Percentiles rank a stretch among this genome's conserved stretches.
Evolutionary conservation across 2,888 invertebrate genomes (phyloP).

Genomic region (Tiliacea citrago): DNA sequence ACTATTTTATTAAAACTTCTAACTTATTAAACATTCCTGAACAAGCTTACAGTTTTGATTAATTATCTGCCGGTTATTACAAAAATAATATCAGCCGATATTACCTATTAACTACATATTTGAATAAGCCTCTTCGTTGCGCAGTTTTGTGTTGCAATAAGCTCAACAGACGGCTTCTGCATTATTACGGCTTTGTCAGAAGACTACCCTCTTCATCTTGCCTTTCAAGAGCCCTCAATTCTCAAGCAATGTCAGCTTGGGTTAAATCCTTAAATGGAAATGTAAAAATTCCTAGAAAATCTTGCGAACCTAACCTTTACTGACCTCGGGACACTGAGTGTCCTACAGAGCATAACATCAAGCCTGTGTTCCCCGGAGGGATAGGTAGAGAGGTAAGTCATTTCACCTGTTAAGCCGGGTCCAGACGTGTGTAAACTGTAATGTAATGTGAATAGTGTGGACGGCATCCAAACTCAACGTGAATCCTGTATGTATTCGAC

Average conservation of each 20-base stretch:
- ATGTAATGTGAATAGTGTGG: no score
- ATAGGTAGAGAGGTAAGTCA: background rate
- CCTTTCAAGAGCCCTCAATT: background rate
- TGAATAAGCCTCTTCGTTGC: conserved; percentile 2
- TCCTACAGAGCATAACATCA: background rate
- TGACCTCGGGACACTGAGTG: background rate
- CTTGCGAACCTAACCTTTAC: background rate
- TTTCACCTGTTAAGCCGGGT: no score
- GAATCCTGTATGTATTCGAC: no score
- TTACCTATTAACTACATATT: background rate
- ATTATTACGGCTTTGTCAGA: background rate
- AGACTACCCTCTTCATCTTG: background rate
- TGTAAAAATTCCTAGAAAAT: background rate
- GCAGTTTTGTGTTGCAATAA: background rate
- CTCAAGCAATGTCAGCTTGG: background rate
- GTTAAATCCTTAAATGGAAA: no score
- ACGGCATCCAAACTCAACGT: no score
- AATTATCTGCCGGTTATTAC: background rate
- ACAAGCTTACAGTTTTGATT: background rate
- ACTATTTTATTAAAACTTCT: background rate
- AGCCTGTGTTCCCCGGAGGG: background rate
- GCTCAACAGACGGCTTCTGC: background rate
- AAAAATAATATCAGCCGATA: background rate
- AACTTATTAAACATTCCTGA: conserved; percentile 8
- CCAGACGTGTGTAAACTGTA: no score